A percentile compares a stretch with the other conserved stretches of the same genome.
Evolutionary conservation across 2,888 invertebrate genomes (phyloP).

Genomic region (Branchinecta sandiegonensis): DNA sequence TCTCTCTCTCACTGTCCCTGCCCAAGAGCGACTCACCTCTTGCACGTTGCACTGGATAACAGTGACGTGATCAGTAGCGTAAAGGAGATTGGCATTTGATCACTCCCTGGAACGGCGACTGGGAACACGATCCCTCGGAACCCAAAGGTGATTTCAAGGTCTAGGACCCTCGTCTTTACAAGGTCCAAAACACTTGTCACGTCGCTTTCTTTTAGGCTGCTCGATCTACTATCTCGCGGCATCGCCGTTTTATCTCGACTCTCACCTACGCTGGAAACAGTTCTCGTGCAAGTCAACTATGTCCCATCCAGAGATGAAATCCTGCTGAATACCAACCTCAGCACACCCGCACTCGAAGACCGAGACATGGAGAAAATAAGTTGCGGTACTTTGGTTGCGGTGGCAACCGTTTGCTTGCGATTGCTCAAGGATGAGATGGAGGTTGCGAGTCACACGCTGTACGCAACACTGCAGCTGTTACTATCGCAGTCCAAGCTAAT

Average conservation of each 20-base stretch:
- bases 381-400: not conserved
- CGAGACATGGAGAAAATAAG: not conserved
- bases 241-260: not conserved
- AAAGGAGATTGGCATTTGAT: too few relatives aligned
- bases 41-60: too few relatives aligned
- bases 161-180: too few relatives aligned
- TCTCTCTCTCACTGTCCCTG: too few relatives aligned
- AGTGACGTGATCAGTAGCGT: too few relatives aligned
- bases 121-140: too few relatives aligned
- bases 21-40: too few relatives aligned
- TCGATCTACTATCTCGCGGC: not conserved
- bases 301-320: not conserved
- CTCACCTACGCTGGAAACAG: not conserved
- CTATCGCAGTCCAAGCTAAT: constrained; percentile 2
- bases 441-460: not conserved
- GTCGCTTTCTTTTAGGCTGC: not conserved
- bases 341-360: constrained; percentile 11
- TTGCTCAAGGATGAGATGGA: not conserved
- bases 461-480: not conserved
- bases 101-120: too few relatives aligned
- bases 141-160: too few relatives aligned
- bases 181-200: too few relatives aligned
- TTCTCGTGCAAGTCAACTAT: not conserved
- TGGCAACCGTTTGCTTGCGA: constrained; percentile 1
- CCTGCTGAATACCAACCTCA: not conserved